Base-by-base conservation (phyloP, 2,888 invertebrate species). In the Oeneis ivallda region DNA sequence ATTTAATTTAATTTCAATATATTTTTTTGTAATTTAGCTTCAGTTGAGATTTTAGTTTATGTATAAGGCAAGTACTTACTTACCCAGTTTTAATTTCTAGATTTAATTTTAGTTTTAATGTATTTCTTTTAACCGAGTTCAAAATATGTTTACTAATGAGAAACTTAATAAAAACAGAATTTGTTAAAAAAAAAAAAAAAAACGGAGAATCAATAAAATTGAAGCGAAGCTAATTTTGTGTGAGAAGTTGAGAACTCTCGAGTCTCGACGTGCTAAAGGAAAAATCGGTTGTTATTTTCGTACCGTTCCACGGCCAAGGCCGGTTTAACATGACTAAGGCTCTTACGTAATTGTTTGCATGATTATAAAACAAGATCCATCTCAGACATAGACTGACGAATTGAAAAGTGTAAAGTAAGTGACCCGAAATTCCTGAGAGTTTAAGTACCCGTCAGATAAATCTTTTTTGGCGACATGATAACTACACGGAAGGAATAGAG, bases 291-390 rank as follows among this genome's bases (percentile, higher is more conserved):
- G 65, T 69, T 79, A 79, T 76, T 79, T 77, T 75, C 52, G 73
- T 72, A 62, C 60, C 60, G 71, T 49, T 66, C 58, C 71, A 75
- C 68, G 72, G 76, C 74, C 78, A 81, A 80, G 78, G 78, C 60
- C 75, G 69, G 57, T 68, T 70, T 70, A 70, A 76, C 75, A 71
- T 72, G 66, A 71, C 66, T 69, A 69, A 72, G 65, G 56, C 52
- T 41, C 50, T 73, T 74, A 70, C 70, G 70, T 71, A 73, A 72
- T 70, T 64, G n/a, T 68, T 56, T 67, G 66, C 62, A 71, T 37
- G 32, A 9, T 8, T 26, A 13, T 43, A 39, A 47, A 57, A 59
- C 37, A 47, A 47, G 47, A 60, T 54, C 47, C 17, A 60, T 59
- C 60, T 34, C 50, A 32, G 7, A 34, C 19, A 26, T 37, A 1